Evolutionary conservation across 2,113 vertebrate genomes (phyloP).

Genomic region (Festucalex cinctus): DNA sequence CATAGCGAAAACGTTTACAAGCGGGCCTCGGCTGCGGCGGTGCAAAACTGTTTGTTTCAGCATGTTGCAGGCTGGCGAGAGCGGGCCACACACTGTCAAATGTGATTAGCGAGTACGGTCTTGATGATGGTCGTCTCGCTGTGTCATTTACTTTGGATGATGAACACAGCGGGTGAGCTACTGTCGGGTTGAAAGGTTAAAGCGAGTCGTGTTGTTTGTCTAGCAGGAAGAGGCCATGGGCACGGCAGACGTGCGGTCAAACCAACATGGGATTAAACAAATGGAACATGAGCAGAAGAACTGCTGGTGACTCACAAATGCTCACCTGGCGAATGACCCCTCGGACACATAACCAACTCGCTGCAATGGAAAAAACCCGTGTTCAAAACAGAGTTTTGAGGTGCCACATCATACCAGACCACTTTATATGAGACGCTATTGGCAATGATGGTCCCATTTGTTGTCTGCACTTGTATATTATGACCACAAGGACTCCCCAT

Average conservation of each 20-base stretch:
- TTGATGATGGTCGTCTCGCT: constrained; percentile 2
- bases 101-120: not conserved
- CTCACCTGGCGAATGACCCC: too few relatives aligned
- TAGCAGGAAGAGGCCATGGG: not conserved
- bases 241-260: not conserved
- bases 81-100: constrained; percentile 13
- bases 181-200: constrained; percentile 3
- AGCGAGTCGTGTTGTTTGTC: not conserved
- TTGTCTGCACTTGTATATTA: too few relatives aligned
- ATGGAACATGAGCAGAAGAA: too few relatives aligned
- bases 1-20: constrained; percentile 43
- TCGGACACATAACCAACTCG: too few relatives aligned
- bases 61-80: constrained; percentile 18
- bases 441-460: too few relatives aligned
- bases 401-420: too few relatives aligned
- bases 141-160: constrained; percentile 14
- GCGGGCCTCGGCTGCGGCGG: constrained; percentile 29
- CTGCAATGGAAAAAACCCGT: too few relatives aligned
- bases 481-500: too few relatives aligned
- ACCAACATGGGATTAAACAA: not conserved
- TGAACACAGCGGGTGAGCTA: constrained; percentile 1
- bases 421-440: too few relatives aligned
- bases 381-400: too few relatives aligned
- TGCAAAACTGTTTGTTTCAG: constrained; percentile 35
- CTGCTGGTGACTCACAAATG: too few relatives aligned